Percentiles rank a stretch among this genome's conserved stretches.
Conservation (phyloP, 2,888 invertebrate genomes). For the Erannis defoliaria region DNA sequence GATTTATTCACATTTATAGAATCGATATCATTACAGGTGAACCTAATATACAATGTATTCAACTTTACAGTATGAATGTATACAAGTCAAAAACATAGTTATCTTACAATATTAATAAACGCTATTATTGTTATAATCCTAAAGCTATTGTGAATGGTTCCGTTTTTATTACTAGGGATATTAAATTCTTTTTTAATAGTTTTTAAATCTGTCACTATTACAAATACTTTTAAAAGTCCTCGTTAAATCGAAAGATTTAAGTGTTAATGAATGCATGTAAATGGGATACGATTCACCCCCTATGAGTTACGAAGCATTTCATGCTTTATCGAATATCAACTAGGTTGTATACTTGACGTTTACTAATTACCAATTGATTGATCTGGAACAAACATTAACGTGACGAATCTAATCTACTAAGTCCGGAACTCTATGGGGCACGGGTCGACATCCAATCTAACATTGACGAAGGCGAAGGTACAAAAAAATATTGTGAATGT, state of each 20-base stretch:
- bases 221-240: slow-evolving; percentile 57
- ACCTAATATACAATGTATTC: slow-evolving; percentile 80
- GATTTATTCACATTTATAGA: slow-evolving; percentile 85
- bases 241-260: slow-evolving; percentile 57
- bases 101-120: slow-evolving; percentile 80
- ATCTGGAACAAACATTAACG: slow-evolving; percentile 78
- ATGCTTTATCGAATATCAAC: slow-evolving; percentile 77
- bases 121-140: slow-evolving; percentile 83
- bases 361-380: slow-evolving; percentile 77
- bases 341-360: slow-evolving; percentile 82
- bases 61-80: slow-evolving; percentile 83
- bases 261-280: slow-evolving; percentile 57
- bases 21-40: slow-evolving; percentile 80
- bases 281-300: slow-evolving; percentile 71
- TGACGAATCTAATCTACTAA: slow-evolving; percentile 80
- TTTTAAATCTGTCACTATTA: slow-evolving; percentile 64
- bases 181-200: slow-evolving; percentile 63
- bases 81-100: slow-evolving; percentile 86
- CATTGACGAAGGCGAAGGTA: slow-evolving; percentile 79
- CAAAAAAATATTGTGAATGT: slow-evolving; percentile 65
- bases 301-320: slow-evolving; percentile 75
- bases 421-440: slow-evolving; percentile 74
- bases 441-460: slow-evolving; percentile 79
- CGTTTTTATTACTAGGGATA: slow-evolving; percentile 70
- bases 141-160: slow-evolving; percentile 84